Conservation (phyloP, 2,113 vertebrate species). For the Tupaia chinensis region DNA sequence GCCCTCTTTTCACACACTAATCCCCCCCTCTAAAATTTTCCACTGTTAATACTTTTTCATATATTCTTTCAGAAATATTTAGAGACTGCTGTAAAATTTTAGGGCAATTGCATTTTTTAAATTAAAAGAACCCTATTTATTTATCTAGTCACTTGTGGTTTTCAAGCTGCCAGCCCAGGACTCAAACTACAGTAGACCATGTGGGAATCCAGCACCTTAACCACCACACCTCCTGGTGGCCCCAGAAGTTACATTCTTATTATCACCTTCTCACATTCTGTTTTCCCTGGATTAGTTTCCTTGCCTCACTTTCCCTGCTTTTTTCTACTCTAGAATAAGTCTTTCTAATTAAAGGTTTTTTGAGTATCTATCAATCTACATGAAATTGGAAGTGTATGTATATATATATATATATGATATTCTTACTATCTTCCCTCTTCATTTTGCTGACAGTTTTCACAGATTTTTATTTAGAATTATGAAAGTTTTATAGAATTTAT, state of each 20-base stretch:
- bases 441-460: constrained; percentile 3
- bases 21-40: not conserved
- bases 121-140: too few relatives aligned
- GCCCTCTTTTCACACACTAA: not conserved
- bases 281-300: not conserved
- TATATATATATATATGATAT: too few relatives aligned
- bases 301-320: not conserved
- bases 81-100: not conserved
- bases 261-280: not conserved
- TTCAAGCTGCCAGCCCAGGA: too few relatives aligned
- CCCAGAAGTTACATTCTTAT: not conserved
- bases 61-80: constrained; percentile 9
- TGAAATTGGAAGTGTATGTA: not conserved
- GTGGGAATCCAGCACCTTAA: too few relatives aligned
- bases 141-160: too few relatives aligned
- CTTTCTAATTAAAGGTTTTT: not conserved
- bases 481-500: not conserved
- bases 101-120: not conserved
- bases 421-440: not conserved
- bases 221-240: too few relatives aligned
- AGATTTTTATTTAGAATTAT: not conserved
- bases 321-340: not conserved
- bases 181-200: too few relatives aligned
- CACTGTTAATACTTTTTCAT: not conserved
- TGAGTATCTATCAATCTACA: not conserved